Percentiles rank a stretch among this genome's conserved stretches.
Conservation (phyloP, 1,140 invertebrate species). For the Lamellibrachia luymesi region DNA sequence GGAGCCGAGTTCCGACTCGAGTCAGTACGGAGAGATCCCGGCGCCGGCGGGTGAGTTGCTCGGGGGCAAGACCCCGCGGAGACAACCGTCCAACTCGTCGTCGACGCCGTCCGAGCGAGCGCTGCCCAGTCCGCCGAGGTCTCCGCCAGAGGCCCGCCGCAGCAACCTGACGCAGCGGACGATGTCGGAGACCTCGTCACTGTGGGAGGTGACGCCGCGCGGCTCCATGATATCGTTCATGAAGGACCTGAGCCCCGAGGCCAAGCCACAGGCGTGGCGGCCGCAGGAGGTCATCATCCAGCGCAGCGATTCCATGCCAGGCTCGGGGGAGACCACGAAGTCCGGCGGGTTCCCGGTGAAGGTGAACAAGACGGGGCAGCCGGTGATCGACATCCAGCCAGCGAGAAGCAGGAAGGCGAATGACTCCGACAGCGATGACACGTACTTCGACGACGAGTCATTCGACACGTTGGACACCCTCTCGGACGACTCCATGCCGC, state of each 20-base stretch:
- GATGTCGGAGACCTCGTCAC: not conserved
- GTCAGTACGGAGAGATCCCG: not conserved
- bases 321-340: not conserved
- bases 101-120: not conserved
- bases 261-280: not conserved
- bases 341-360: not conserved
- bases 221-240: not conserved
- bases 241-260: not conserved
- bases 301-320: not conserved
- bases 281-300: not conserved
- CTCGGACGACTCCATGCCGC: not conserved
- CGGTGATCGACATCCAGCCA: not conserved
- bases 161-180: not conserved
- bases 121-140: not conserved
- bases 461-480: slow-evolving; percentile 19
- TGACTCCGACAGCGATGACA: slow-evolving; percentile 3
- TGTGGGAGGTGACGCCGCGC: slow-evolving; percentile 25
- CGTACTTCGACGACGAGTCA: slow-evolving; percentile 21
- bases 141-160: not conserved
- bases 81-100: not conserved
- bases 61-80: too few species aligned
- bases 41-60: not conserved
- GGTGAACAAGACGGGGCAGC: not conserved
- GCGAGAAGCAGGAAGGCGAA: not conserved
- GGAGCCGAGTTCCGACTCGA: not conserved